Conservation (phyloP, 2,888 invertebrate species). For the Vanessa cardui region DNA sequence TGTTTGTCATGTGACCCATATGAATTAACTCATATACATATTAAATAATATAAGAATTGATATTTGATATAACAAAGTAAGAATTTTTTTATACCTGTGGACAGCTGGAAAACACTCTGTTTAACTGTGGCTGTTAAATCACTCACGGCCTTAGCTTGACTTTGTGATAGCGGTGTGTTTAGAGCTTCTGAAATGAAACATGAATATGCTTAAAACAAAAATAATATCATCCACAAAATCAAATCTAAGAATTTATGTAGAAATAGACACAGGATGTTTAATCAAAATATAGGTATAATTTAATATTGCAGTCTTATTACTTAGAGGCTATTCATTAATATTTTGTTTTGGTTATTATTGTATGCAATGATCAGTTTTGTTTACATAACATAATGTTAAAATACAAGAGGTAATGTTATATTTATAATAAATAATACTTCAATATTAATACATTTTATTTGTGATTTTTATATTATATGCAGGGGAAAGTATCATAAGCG, state of each 20-base stretch:
- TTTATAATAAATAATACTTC: background rate
- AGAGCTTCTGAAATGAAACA: constrained; percentile 81
- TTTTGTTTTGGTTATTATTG: no score
- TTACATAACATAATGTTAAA: background rate
- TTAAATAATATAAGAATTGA: background rate
- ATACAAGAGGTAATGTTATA: no score
- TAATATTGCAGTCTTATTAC: no score
- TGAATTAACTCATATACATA: no score
- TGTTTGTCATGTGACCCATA: no score
- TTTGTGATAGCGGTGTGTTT: constrained; percentile 86
- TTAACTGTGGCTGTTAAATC: constrained; percentile 90
- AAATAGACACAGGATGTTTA: no score
- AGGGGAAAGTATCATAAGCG: background rate
- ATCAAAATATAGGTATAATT: no score
- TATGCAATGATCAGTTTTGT: background rate
- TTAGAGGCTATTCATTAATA: no score
- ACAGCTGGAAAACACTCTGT: constrained; percentile 91
- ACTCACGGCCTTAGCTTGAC: constrained; percentile 87
- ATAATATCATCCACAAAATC: no score
- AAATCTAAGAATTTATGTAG: no score
- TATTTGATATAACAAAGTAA: background rate
- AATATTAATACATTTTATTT: background rate
- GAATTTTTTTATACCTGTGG: constrained; percentile 84
- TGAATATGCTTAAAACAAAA: background rate
- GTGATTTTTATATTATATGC: background rate